Evolutionary conservation across 2,888 invertebrate species (phyloP), one percentile per base, ranked within the genome.

Genomic region (Eupithecia tripunctaria): DNA sequence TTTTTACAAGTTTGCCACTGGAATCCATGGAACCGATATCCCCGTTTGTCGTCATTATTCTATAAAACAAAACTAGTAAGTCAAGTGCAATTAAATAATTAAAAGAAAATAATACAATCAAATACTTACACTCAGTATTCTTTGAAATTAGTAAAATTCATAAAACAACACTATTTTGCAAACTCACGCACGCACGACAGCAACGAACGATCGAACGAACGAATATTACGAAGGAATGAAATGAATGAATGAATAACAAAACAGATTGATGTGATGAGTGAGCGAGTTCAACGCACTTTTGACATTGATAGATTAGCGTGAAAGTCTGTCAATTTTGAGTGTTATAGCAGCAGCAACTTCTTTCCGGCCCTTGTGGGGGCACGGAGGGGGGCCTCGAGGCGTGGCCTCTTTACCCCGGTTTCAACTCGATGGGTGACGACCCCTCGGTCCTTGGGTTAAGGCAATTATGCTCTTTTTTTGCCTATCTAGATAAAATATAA

Each of bases 1-100:
- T 96, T 95, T 91, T 96, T 81, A 94, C 89, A 85, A 91, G 94
- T 88, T 95, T 95, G 62, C 95, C 95, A 82, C 90, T 92, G 79
- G 92, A 89, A 84, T 94, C 93, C 60, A 92, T 86, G 79, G 91
- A 84, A 71, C 88, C 89, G 81, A 91, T 89, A 88, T 94, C 94
- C 51, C 88, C 91, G 84, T 90, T 93, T 51, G 91, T 88, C 79
- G 91, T 88, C 94, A 94, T 94, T 82, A 85, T 76, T 66, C 68
- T 89, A 75, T 25, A 71, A 41, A 70, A 47, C 15, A 70, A 69
- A 36, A 70, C 6, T 14, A 63, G 43, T 65, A 10, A 32, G 36
- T 64, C 18, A 56, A 6, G 43, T n/a, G n/a, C 18, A 38, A 65
- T 21, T 6, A 59, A 38, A 8, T 29, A 10, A 43, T 14, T 29